phyloP scores from a whole-genome alignment of 2,113 vertebrate genomes.

The Pagrus major region DNA sequence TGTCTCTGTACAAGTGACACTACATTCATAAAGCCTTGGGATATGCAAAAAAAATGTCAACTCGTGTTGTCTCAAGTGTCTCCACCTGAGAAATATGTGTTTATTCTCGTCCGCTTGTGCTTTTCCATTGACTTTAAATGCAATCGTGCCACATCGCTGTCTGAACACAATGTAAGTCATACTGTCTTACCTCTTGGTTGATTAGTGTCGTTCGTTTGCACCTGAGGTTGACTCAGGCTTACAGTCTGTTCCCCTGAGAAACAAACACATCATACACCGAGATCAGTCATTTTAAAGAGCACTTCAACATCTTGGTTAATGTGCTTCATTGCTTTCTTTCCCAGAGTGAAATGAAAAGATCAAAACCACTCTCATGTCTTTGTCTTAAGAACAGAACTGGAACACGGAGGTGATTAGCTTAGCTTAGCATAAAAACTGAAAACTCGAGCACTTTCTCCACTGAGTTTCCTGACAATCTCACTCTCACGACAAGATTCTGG shows the following conservation, averaged over 20 bases:
- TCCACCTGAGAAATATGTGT: not conserved
- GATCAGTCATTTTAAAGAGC: not conserved
- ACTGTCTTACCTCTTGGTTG: conserved; percentile 47
- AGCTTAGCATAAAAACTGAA: not conserved
- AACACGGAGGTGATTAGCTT: not conserved
- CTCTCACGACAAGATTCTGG: not conserved
- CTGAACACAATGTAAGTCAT: not conserved
- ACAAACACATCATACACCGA: not conserved
- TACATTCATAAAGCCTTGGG: not conserved
- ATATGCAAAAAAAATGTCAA: not conserved
- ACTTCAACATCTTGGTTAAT: not conserved
- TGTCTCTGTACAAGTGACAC: not conserved
- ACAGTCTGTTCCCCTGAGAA: conserved; percentile 45
- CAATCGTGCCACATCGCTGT: not conserved
- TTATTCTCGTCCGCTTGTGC: not conserved
- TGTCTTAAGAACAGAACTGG: not conserved
- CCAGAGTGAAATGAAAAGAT: not conserved
- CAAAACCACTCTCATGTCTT: not conserved
- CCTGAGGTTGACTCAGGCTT: conserved; percentile 1
- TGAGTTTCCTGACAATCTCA: not conserved
- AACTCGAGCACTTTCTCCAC: not conserved
- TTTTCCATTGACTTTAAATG: not conserved
- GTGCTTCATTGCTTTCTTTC: not conserved
- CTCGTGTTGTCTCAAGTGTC: not conserved
- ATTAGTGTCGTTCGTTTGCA: not conserved